These are phyloP conservation scores for Actinemys pallida DNA, from an alignment of 2,113 vertebrate species.

Conservation along the genomic window DNA sequence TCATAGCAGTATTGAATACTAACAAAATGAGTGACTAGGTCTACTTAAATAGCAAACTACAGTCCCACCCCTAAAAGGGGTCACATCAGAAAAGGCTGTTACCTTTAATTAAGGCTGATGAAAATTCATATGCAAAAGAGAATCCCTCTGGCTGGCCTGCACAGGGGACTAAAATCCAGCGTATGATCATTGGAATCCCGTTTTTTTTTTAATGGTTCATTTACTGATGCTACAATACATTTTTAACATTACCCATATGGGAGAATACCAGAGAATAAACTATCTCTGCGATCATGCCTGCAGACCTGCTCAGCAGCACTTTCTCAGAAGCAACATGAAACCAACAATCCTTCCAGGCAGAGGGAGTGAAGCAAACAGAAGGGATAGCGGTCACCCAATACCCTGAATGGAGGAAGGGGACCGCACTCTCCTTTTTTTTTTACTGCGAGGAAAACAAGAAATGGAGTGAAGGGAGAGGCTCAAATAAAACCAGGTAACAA, in stretches of 20 bases:
- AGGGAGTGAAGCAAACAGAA: background rate
- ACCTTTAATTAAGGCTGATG: background rate
- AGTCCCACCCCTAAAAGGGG: background rate
- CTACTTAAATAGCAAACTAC: background rate
- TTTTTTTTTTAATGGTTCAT: background rate
- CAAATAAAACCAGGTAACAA: background rate
- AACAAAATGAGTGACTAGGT: conserved; percentile 6
- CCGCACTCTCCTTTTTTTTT: background rate
- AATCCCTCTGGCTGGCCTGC: background rate
- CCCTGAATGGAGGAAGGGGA: background rate
- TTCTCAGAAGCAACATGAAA: conserved; percentile 38
- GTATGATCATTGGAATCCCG: background rate
- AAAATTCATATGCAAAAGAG: background rate
- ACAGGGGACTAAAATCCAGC: background rate
- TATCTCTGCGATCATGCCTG: background rate
- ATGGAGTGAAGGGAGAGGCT: background rate
- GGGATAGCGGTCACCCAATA: background rate
- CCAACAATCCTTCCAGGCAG: background rate
- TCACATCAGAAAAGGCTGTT: background rate
- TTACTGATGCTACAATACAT: background rate
- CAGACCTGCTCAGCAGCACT: background rate
- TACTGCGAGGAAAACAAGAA: background rate
- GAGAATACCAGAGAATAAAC: background rate
- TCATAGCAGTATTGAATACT: background rate
- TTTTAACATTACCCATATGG: background rate